Evolutionary conservation across 2,888 invertebrate species (phyloP).

Genomic region (Drosophila maculinotata): DNA sequence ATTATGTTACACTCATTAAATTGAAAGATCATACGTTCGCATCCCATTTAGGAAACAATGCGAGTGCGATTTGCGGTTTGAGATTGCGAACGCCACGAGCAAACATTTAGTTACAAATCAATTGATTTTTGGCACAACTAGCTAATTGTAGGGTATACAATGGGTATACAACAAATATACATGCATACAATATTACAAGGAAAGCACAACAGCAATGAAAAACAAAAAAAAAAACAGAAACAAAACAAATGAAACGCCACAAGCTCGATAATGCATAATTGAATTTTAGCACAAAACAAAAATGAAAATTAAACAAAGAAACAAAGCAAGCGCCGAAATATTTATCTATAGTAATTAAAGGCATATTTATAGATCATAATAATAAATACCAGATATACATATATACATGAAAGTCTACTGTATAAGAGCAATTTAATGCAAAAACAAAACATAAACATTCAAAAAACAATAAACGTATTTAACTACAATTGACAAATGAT

Average conservation of each 20-base stretch:
- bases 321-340: slow-evolving; percentile 76
- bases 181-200: slow-evolving; percentile 24
- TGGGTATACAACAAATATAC: slow-evolving; percentile 13
- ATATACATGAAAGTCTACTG: slow-evolving; percentile 59
- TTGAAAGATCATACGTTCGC: slow-evolving; percentile 17
- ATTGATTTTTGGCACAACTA: slow-evolving; percentile 72
- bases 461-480: slow-evolving; percentile 76
- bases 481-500: slow-evolving; percentile 59
- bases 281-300: slow-evolving; percentile 70
- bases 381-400: slow-evolving; percentile 70
- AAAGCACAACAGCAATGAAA: slow-evolving; percentile 32
- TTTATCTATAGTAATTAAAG: slow-evolving; percentile 78
- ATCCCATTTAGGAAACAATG: slow-evolving; percentile 14
- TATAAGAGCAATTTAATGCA: slow-evolving; percentile 73
- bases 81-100: too few relatives aligned
- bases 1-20: slow-evolving; percentile 59
- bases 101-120: slow-evolving; percentile 60
- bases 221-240: slow-evolving; percentile 13
- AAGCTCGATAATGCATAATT: slow-evolving; percentile 47
- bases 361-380: slow-evolving; percentile 74
- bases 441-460: slow-evolving; percentile 44
- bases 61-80: too few relatives aligned
- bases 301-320: slow-evolving; percentile 28
- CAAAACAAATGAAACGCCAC: slow-evolving; percentile 32
- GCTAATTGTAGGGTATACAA: slow-evolving; percentile 57